Evolutionary conservation across 92 coral and sea anemone genomes (phyloP).

Genomic region (Epizoanthus illoricatus): DNA sequence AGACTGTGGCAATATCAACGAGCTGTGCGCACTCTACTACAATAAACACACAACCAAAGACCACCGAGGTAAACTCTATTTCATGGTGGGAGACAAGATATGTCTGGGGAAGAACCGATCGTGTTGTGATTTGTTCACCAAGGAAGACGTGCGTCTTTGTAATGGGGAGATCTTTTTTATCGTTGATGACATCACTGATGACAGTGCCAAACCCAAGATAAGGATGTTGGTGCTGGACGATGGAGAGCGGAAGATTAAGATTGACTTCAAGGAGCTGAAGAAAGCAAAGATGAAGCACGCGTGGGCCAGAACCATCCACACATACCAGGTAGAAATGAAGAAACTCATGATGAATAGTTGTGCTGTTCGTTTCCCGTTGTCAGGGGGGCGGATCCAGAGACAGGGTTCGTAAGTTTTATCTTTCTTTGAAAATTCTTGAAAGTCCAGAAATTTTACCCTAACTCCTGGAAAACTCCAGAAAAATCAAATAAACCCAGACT

Average conservation of each 20-base stretch:
- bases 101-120: conserved; percentile 44
- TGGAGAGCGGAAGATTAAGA: conserved; percentile 38
- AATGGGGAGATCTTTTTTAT: conserved; percentile 62
- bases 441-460: no score
- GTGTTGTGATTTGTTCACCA: conserved; percentile 24
- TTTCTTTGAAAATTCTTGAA: no score
- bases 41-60: conserved; percentile 40
- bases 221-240: conserved; percentile 40
- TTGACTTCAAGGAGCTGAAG: conserved; percentile 25
- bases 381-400: no score
- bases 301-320: conserved; percentile 59
- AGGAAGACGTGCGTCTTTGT: conserved; percentile 27
- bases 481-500: no score
- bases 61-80: conserved; percentile 15
- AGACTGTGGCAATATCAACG: conserved; percentile 47
- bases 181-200: conserved; percentile 26
- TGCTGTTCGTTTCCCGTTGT: no score
- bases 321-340: conserved; percentile 43
- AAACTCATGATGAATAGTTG: no score
- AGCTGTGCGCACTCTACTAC: conserved; percentile 43
- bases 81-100: conserved; percentile 48
- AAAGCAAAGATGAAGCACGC: conserved; percentile 51
- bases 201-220: neutral
- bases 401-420: no score
- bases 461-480: no score